Conservation (phyloP, 1,140 invertebrate species). For the Hylaeus anthracinus region DNA sequence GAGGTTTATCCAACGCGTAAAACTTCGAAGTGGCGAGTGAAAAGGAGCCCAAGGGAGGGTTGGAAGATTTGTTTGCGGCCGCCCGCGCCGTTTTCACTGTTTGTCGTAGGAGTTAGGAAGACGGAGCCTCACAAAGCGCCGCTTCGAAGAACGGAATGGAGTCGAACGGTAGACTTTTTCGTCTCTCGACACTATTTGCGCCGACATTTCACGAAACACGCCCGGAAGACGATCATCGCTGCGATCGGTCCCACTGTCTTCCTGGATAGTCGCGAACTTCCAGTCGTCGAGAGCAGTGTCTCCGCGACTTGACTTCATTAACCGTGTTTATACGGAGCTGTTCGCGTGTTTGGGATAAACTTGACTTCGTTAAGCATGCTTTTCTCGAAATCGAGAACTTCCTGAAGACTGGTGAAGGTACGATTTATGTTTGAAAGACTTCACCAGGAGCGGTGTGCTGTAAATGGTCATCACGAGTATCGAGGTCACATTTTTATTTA, state of each 20-base stretch:
- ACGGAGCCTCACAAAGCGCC: slow-evolving; percentile 49
- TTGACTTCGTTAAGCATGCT: neutral
- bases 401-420: neutral
- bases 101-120: slow-evolving; percentile 73
- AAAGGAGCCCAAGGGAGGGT: slow-evolving; percentile 34
- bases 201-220: slow-evolving; percentile 59
- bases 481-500: no score
- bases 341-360: neutral
- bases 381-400: neutral
- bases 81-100: slow-evolving; percentile 63
- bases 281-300: neutral
- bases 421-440: neutral
- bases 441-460: no score
- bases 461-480: no score
- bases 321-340: slow-evolving; percentile 41
- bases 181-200: slow-evolving; percentile 52
- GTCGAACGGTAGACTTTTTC: slow-evolving; percentile 19
- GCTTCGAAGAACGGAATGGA: slow-evolving; percentile 32
- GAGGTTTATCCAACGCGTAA: slow-evolving; percentile 33
- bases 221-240: slow-evolving; percentile 14
- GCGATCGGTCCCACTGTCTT: slow-evolving; percentile 1
- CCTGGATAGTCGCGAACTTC: neutral
- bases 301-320: slow-evolving; percentile 31
- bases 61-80: slow-evolving; percentile 68
- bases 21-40: neutral